phyloP scores from a whole-genome alignment of 2,797 vertebrate genomes.

The Bradypodion ventrale region DNA sequence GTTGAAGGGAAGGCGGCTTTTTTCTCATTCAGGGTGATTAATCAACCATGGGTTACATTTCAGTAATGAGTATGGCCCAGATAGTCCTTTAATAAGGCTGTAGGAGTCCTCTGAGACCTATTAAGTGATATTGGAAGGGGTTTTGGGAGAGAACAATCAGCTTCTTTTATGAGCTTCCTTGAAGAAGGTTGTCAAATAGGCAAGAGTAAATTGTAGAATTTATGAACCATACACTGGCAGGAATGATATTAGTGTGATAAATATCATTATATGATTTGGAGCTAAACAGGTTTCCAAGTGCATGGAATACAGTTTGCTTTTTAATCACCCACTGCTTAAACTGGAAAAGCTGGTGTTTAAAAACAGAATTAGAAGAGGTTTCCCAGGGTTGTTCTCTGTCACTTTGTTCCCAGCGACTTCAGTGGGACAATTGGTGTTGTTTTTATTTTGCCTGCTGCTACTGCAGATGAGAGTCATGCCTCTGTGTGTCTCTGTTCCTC shows the following conservation, averaged over 20 bases:
- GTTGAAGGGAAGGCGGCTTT: background rate
- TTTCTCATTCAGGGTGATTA: background rate
- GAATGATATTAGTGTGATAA: constrained; percentile 26
- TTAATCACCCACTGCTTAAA: background rate
- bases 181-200: constrained; percentile 14
- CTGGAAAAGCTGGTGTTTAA: background rate
- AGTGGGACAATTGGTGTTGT: background rate
- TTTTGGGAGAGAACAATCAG: constrained; percentile 12
- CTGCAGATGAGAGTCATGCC: background rate
- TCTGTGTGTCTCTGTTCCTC: background rate
- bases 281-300: constrained; percentile 13
- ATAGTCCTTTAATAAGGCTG: constrained; percentile 13
- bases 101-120: constrained; percentile 19
- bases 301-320: constrained; percentile 12
- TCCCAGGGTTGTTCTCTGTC: background rate
- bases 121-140: constrained; percentile 19
- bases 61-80: background rate
- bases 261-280: constrained; percentile 16
- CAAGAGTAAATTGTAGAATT: constrained; percentile 17
- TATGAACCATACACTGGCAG: constrained; percentile 5
- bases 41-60: constrained; percentile 15
- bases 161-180: constrained; percentile 32
- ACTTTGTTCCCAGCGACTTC: background rate
- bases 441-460: background rate
- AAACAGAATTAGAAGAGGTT: background rate